A percentile compares a stretch with the other conserved stretches of the same genome.
These are phyloP conservation scores for Papilio protenor DNA, from an alignment of 2,888 invertebrate genomes.

Conservation along the genomic window DNA sequence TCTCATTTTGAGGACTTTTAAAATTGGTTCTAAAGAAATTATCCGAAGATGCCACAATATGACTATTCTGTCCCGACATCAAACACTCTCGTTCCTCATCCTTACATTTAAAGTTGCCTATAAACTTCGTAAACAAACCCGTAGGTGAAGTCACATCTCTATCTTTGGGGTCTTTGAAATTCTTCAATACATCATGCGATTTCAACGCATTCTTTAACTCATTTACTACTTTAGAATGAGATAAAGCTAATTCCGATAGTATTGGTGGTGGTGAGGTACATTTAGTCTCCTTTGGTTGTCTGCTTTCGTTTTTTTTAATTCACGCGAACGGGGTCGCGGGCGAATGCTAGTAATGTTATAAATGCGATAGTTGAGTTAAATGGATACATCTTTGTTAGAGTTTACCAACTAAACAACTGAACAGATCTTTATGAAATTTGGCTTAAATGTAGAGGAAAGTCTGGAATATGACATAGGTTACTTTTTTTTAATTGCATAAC, in stretches of 20 bases:
- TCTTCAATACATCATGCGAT: conserved; percentile 71
- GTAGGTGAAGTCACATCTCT: conserved; percentile 67
- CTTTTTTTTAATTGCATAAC: too few species aligned
- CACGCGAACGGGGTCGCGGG: too few species aligned
- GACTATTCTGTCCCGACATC: conserved; percentile 62
- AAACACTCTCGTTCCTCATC: conserved; percentile 77
- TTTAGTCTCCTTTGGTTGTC: conserved; percentile 61
- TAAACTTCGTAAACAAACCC: conserved; percentile 77
- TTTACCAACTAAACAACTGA: too few species aligned
- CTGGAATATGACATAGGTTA: too few species aligned
- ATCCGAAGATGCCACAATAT: conserved; percentile 78
- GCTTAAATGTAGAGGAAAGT: too few species aligned
- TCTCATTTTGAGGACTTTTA: conserved; percentile 71
- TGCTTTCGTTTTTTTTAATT: conserved; percentile 64
- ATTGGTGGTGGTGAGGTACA: conserved; percentile 68
- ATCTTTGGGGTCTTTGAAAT: conserved; percentile 59
- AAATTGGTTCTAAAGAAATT: conserved; percentile 80
- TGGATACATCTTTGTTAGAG: too few species aligned
- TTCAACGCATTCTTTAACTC: conserved; percentile 79
- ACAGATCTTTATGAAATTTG: too few species aligned
- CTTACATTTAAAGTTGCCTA: conserved; percentile 75
- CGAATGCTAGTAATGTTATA: too few species aligned
- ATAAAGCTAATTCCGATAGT: conserved; percentile 73
- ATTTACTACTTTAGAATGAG: conserved; percentile 79
- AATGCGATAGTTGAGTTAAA: too few species aligned